Base-by-base conservation (phyloP, 2,113 vertebrate genomes). In the Cryptotis parvus region DNA sequence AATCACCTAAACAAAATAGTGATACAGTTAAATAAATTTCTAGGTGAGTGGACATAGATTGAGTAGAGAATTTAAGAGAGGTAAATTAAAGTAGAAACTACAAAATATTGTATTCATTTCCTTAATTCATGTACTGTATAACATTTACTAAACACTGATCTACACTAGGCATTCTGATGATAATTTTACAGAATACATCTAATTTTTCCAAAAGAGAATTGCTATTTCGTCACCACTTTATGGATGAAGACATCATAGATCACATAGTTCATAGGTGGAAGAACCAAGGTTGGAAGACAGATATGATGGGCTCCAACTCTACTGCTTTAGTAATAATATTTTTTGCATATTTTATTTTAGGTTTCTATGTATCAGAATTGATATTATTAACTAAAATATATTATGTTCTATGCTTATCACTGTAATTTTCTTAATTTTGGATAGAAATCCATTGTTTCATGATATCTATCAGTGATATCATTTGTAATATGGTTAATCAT, bases 21-120 rank as follows among this genome's bases (percentile, higher is more conserved):
- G 18, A 14, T 61, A 55, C 11, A 58, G 37, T 1, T 41, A 31
- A 41, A 6, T 66, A 52, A 73, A 65, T 52, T 86, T 20, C 14
- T 74, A 31, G 55, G 70, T 65, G 9, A 24, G 0, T 41, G 4
- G 31, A 35, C 29, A 29, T 74, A 39, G 4, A 22, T 29, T 41
- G 63, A 58, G 22, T 3, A 41, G 74, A 31, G 10, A 33, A 80
- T 72, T 79, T 16, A 72, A 80, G 29, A 76, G 49, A 89, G 35
- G 43, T 43, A 18, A 91, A 26, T 43, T 73, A 70, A 81, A 43
- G 31, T 12, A 33, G 22, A 91, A 78, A 26, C 24, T 91, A 26
- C 9, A 69, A 78, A 31, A 12, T 27, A 78, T 15, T n/a, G 5
- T 37, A 18, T n/a, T 9, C 37, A 26, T 63, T 69, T 69, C 9